phyloP scores from a whole-genome alignment of 2,797 vertebrate genomes.

The Mus minutoides region DNA sequence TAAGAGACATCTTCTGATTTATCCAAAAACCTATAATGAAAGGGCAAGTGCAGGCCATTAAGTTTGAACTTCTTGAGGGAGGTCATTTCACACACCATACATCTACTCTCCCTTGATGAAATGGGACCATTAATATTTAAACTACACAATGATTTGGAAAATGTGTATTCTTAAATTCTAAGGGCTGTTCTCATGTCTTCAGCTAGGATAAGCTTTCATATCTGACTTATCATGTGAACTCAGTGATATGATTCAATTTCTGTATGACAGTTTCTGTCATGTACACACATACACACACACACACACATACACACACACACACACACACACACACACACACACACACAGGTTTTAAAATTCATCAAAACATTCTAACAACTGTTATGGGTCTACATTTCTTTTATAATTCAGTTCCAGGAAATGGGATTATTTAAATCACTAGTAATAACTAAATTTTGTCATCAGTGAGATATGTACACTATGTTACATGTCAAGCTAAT shows the following conservation, averaged over 20 bases:
- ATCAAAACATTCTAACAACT: not conserved
- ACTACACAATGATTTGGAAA: not conserved
- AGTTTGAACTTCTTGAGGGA: not conserved
- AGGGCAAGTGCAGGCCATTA: not conserved
- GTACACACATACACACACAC: not conserved
- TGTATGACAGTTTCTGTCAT: not conserved
- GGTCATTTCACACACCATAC: not conserved
- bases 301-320: no score
- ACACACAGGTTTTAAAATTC: not conserved
- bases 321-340: no score
- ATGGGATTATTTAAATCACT: slow-evolving; percentile 25
- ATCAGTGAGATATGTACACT: not conserved
- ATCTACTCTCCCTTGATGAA: not conserved
- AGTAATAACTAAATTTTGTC: not conserved
- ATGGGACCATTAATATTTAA: not conserved
- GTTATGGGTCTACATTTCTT: not conserved
- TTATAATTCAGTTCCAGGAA: not conserved
- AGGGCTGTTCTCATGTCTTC: not conserved
- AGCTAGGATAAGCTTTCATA: not conserved
- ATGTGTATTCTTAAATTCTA: not conserved
- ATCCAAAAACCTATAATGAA: not conserved
- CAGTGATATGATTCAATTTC: not conserved
- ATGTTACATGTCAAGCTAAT: slow-evolving; percentile 11
- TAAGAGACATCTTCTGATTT: not conserved
- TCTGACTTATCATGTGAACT: not conserved